Base-by-base conservation (phyloP, 2,797 vertebrate genomes). In the Oceanodroma leucorhoa region DNA sequence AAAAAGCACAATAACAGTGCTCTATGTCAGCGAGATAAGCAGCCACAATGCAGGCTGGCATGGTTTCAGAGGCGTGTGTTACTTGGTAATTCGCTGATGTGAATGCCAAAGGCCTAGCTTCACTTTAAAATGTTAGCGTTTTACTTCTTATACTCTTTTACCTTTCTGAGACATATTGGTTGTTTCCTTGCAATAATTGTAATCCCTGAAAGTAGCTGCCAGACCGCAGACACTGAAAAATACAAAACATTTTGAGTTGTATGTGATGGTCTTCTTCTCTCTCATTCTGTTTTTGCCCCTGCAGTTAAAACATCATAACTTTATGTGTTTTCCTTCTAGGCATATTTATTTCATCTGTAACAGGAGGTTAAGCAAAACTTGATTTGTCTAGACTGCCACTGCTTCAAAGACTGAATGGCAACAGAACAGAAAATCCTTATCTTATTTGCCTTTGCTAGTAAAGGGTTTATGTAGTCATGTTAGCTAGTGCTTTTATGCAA, bases 391-490 rank as follows among this genome's bases (percentile, higher is more conserved):
- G 66, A 78, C 14, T 62, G 36, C 1, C 2, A 60, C 43, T 83
- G 67, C 89, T 95, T 96, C 92, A 93, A 94, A 94, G 72, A 58
- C 22, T 32, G 19, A 75, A 3, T 55, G 50, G 80, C 51, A 92
- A 72, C 34, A 94, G 66, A 95, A 87, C 55, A 88, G 69, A 90
- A 95, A 88, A 76, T 60, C 46, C 89, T 96, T 95, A 95, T 94
- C 92, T 96, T 95, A 64, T 94, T 94, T 96, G 76, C 55, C 55
- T 94, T 94, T 66, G 26, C 40, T n/a, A 69, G 46, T 78, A 70
- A 81, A 81, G 19, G 2, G 43, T 83, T 78, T 90, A 54, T 93
- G 82, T 70, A 72, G 87, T 86, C 48, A 73, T 24, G 54, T 66
- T 91, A 81, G 36, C 65, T 66, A 51, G 58, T 69, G 85, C 62